Base-by-base conservation (phyloP, 2,888 invertebrate genomes). In the Teinopalpus imperialis region DNA sequence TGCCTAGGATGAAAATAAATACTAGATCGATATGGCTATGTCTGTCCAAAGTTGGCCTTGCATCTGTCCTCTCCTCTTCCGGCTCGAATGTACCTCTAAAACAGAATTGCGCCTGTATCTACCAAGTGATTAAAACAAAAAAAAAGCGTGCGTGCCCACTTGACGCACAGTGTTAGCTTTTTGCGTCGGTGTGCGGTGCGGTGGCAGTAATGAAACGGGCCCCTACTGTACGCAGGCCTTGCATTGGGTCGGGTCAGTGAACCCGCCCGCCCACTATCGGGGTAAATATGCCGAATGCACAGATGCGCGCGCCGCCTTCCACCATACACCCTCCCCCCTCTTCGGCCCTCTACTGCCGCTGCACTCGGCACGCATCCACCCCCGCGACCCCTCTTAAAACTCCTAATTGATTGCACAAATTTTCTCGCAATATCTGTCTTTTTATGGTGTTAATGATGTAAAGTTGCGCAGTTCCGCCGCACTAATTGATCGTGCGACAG, bases 281-380 rank as follows among this genome's bases (percentile, higher is more conserved):
- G 86, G 86, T 86, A 88, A 88, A 88, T 87, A 87, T 86, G 86
- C 87, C 87, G 86, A 87, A 86, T 88, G 88, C 87, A 86, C 87
- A 86, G 83, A 83, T 85, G 82, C 81, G 80, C 88, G 86, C 87
- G 86, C 86, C 83, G 86, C 79, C 81, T 70, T 69, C 67, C 64
- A 59, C 59, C 24, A n/a, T n/a, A n/a, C n/a, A n/a, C 37, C 45
- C 55, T 47, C 46, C 53, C 50, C 52, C 52, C 61, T 58, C 63
- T 58, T 60, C 69, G 60, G 63, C 59, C 66, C 37, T 13, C 66
- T 63, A 60, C 74, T 73, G 71, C 65, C 77, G 76, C 71, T 82
- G 79, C 81, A 81, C 78, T 74, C 69, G 62, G 74, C 81, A 81
- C 82, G 80, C 81, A 77, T 72, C 69, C 66, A 74, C 68, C 69